These are phyloP conservation scores for Helicorthomorpha holstii DNA, from an alignment of 1,140 invertebrate genomes.

Conservation along the genomic window DNA sequence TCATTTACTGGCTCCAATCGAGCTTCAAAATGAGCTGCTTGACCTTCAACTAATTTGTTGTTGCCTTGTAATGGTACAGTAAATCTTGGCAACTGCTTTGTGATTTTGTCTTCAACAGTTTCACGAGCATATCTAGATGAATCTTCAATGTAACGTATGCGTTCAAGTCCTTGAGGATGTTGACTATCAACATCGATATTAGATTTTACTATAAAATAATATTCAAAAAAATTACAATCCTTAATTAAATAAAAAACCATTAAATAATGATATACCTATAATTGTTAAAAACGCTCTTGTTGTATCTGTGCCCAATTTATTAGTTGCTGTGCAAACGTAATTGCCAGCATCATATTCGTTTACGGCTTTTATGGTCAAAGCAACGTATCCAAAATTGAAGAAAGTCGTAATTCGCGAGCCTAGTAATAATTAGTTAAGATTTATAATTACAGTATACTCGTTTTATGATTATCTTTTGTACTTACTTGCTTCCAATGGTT, in stretches of 20 bases:
- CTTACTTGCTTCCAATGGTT: conserved; percentile 67
- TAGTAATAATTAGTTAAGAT: conserved; percentile 18
- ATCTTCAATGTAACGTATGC: conserved; percentile 77
- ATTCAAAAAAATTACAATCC: neutral
- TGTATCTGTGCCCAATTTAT: conserved; percentile 67
- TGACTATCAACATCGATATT: conserved; percentile 71
- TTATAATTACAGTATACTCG: neutral
- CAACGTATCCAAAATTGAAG: conserved; percentile 93
- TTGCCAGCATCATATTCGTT: conserved; percentile 75
- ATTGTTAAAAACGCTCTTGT: conserved; percentile 78
- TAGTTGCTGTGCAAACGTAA: conserved; percentile 77
- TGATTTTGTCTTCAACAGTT: conserved; percentile 49
- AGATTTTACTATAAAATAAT: conserved; percentile 23
- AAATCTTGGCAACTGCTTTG: conserved; percentile 64
- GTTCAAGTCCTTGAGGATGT: conserved; percentile 67
- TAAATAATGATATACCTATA: conserved; percentile 38
- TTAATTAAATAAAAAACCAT: neutral
- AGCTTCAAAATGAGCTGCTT: conserved; percentile 90
- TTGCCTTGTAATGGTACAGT: conserved; percentile 72
- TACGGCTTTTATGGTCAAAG: conserved; percentile 85
- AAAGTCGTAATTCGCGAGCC: conserved; percentile 80
- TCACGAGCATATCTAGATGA: conserved; percentile 30
- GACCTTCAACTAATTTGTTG: conserved; percentile 85
- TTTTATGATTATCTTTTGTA: conserved; percentile 5
- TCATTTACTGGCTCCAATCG: conserved; percentile 85